Evolutionary conservation across 2,113 vertebrate species (phyloP), one percentile per base, ranked within the genome.

Genomic region (Pongo abelii): DNA sequence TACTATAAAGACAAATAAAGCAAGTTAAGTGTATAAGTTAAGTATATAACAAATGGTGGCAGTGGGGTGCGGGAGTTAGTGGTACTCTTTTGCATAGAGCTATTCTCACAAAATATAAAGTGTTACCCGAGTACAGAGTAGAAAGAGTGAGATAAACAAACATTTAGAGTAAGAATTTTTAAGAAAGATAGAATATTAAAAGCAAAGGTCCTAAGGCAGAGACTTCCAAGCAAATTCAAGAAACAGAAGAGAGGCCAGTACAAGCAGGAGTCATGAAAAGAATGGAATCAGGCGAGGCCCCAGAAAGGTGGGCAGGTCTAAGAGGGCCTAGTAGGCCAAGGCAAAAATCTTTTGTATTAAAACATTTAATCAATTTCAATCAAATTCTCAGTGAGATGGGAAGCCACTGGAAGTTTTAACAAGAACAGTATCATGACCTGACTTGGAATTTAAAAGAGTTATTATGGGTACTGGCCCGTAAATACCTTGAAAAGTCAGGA

Each of bases 381-480:
- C 7, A 59, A 57, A 38, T 69, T 77, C 16, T 7, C 22, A 57
- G 8, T 59, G 17, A 77, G 30, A 83, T 38, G 5, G 32, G 38
- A 77, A 77, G 12, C 14, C n/a, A 40, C 2, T 89, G 32, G 13
- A 61, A 61, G 9, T 5, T 18, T 77, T 67, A 14, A 77, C 0
- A 16, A 89, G 32, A 57, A 22, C 8, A 10, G 30, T 20, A 27
- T n/a, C 40, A 23, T 30, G 8, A 88, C 1, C 0, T 32, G 67
- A 17, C 30, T 67, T 88, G 25, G 22, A 27, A 67, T 40, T 81
- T 79, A 50, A 74, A 52, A 52, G 11, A 80, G 70, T 43, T 4
- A 0, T 43, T 46, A 64, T 13, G 10, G 11, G 6, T 30, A 32
- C 1, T 23, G 4, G 35, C 22, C 5, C 30, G 2, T 3, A 16